A percentile compares a stretch with the other conserved stretches of the same genome.
phyloP scores from a whole-genome alignment of 2,888 invertebrate species.

The Lasioglossum lativentre region DNA sequence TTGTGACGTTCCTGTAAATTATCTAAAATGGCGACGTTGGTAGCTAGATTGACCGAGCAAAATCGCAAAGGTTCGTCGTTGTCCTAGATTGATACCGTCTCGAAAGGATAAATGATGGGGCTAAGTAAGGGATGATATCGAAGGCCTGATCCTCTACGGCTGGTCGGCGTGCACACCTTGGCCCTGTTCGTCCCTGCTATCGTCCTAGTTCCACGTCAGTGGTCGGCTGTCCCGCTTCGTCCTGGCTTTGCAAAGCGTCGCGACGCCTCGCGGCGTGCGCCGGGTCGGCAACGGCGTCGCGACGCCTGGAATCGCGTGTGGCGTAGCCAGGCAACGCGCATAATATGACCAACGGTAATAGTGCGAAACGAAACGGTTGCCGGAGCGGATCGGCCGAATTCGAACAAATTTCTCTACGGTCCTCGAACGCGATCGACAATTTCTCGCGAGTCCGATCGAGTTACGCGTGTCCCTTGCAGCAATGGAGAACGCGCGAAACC shows the following conservation, averaged over 20 bases:
- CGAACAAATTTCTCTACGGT: not conserved
- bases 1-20: too few species aligned
- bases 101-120: not conserved
- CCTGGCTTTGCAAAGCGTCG: conserved; percentile 46
- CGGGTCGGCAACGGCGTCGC: conserved; percentile 43
- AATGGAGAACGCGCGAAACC: not conserved
- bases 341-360: conserved; percentile 76
- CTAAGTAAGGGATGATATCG: conserved; percentile 2
- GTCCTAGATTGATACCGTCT: conserved; percentile 1
- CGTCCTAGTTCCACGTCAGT: conserved; percentile 45
- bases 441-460: not conserved
- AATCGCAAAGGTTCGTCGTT: not conserved
- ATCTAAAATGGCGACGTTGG: too few species aligned
- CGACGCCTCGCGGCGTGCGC: conserved; percentile 62
- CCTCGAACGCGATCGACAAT: not conserved
- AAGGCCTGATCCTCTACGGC: not conserved
- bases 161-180: conserved; percentile 37
- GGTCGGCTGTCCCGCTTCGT: conserved; percentile 22
- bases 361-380: conserved; percentile 75
- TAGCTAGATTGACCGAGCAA: not conserved
- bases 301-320: conserved; percentile 47
- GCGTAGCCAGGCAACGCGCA: conserved; percentile 82
- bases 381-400: conserved; percentile 50
- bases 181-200: conserved; percentile 32
- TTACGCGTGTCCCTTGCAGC: too few species aligned